These are phyloP conservation scores for Labeo calbasu DNA, from an alignment of 2,797 vertebrate genomes.

Conservation along the genomic window DNA sequence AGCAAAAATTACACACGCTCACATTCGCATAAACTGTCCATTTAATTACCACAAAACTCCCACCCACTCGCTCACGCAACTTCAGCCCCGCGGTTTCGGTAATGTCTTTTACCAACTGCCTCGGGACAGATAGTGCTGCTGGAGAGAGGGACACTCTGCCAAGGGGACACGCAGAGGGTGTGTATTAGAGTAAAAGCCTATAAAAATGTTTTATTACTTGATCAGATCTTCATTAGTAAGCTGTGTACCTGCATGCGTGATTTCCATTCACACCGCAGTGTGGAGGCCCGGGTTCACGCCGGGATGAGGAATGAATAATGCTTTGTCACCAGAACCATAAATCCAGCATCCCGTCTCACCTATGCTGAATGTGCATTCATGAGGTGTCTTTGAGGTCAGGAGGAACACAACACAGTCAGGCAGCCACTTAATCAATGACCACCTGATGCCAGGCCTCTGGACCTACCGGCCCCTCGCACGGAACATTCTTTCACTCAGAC, in stretches of 20 bases:
- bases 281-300: not conserved
- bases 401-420: conserved; percentile 36
- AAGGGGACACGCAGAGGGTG: not conserved
- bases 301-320: conserved; percentile 25
- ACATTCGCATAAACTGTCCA: conserved; percentile 50
- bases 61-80: conserved; percentile 36
- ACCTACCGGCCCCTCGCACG: not conserved
- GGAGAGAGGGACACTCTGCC: conserved; percentile 6
- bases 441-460: conserved; percentile 36
- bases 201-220: conserved; percentile 25
- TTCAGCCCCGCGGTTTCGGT: not conserved
- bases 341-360: conserved; percentile 38
- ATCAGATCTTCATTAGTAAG: conserved; percentile 26
- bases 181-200: conserved; percentile 11
- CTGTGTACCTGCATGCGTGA: not conserved
- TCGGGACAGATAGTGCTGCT: not conserved
- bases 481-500: conserved; percentile 43
- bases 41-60: conserved; percentile 52
- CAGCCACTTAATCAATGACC: conserved; percentile 41
- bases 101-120: not conserved
- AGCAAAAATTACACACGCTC: conserved; percentile 52
- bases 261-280: not conserved
- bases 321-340: conserved; percentile 32
- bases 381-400: conserved; percentile 33
- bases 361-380: conserved; percentile 43